phyloP scores from a whole-genome alignment of 2,888 invertebrate genomes.

The Troglohyphantes excavatus region DNA sequence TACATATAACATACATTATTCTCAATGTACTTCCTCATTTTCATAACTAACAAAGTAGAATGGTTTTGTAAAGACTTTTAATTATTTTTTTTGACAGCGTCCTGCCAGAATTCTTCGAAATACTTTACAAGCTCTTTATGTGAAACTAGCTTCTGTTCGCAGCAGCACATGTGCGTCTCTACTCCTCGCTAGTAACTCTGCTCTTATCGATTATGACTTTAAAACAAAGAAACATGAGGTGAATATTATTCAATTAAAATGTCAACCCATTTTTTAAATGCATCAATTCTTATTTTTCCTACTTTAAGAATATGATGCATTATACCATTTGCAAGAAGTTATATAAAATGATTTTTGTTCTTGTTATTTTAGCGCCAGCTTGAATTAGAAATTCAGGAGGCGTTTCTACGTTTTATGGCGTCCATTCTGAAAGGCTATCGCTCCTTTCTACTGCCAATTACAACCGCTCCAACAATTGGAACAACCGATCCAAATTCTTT shows the following conservation, averaged over 20 bases:
- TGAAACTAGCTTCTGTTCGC: conserved; percentile 79
- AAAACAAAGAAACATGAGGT: conserved; percentile 91
- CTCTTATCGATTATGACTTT: conserved; percentile 91
- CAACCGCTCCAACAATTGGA: conserved; percentile 94
- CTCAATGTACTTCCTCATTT: too few relatives aligned
- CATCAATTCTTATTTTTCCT: too few relatives aligned
- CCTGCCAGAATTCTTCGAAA: conserved; percentile 91
- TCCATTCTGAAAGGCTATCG: conserved; percentile 94
- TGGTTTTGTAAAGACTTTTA: too few relatives aligned
- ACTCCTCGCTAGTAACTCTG: conserved; percentile 81
- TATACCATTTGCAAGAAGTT: too few relatives aligned
- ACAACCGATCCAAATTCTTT: conserved; percentile 97
- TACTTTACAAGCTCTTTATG: conserved; percentile 90
- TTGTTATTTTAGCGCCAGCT: conserved; percentile 87
- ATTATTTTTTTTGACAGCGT: conserved; percentile 68
- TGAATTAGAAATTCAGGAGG: conserved; percentile 97
- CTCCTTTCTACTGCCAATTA: conserved; percentile 93
- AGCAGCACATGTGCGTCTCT: conserved; percentile 11
- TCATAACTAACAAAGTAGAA: too few relatives aligned
- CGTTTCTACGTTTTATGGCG: conserved; percentile 97
- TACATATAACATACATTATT: too few relatives aligned
- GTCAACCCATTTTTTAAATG: too few relatives aligned
- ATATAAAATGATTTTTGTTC: neutral
- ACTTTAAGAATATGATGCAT: too few relatives aligned
- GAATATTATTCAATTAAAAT: too few relatives aligned